Base-by-base conservation (phyloP, 1,140 invertebrate species). In the Parasteatoda tepidariorum region DNA sequence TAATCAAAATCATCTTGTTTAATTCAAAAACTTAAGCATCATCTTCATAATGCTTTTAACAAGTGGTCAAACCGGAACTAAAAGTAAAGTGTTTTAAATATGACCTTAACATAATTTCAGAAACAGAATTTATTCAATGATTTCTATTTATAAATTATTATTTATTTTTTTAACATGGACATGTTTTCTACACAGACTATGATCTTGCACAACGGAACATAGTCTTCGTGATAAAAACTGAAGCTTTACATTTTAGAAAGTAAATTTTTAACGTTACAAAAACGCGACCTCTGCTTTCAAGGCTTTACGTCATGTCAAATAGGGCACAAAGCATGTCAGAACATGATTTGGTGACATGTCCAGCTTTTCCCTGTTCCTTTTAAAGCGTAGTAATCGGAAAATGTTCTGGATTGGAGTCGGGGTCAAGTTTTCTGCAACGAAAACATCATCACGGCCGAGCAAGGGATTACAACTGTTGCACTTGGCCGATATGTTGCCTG, bases 401-500 rank as follows among this genome's bases (percentile, higher is more conserved):
- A 38, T 31, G 74, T 66, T 66, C 28, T 55, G 26, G 28, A 9
- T 7, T 18, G 13, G 13, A n/a, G n/a, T 13, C 30, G 74, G 66
- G 74, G 74, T 78, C 74, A 78, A 78, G 74, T 66, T 48, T 59
- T 38, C 0, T 48, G 61, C 61, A 66, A 33, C 54, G 41, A 61
- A 24, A 78, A 66, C 31, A 13, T 7, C 28, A 41, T 18, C 30
- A 34, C 38, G 26, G n/a, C 30, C 2, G 38, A 26, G 33, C 61
- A 78, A 66, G 26, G 38, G 33, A 15, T 78, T 48, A 64, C 30
- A 3, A 55, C 38, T 78, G 74, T 78, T 54, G 74, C 26, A 66
- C 38, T 66, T 78, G 74, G 34, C 74, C 74, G 11, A 78, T 24
- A 78, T 78, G 74, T 78, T 22, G 22, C 9, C 73, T 13, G 57